Conservation (phyloP, 2,888 invertebrate species). For the Eupithecia inturbata region DNA sequence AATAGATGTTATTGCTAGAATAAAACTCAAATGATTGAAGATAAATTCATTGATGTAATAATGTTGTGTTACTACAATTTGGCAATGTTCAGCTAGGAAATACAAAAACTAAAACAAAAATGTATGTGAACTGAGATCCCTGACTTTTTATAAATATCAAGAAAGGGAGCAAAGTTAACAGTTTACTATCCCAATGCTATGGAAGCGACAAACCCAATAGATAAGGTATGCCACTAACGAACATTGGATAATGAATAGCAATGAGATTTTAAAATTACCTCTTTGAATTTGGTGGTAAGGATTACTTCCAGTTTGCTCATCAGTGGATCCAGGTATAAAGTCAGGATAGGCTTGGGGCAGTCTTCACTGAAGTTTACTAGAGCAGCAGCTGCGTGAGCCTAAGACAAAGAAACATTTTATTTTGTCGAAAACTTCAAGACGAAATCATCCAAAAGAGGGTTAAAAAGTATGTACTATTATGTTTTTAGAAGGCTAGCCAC, state of each 20-base stretch:
- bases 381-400: conserved; percentile 94
- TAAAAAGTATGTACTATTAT: no score
- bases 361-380: conserved; percentile 99
- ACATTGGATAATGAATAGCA: conserved; percentile 65
- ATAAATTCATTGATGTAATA: not conserved
- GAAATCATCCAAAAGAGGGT: not conserved
- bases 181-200: conserved; percentile 79
- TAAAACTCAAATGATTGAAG: not conserved
- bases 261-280: conserved; percentile 76
- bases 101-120: not conserved
- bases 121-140: conserved; percentile 81
- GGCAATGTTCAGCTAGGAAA: not conserved
- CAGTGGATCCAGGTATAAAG: conserved; percentile 94
- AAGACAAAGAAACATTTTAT: conserved; percentile 16
- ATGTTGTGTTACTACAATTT: not conserved
- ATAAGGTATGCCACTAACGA: conserved; percentile 75
- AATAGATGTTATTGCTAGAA: not conserved
- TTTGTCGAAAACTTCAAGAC: not conserved
- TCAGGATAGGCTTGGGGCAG: conserved; percentile 97
- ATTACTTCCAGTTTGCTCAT: conserved; percentile 96
- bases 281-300: conserved; percentile 96
- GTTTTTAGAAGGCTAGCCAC: not conserved
- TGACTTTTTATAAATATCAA: conserved; percentile 64
- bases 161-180: conserved; percentile 77
- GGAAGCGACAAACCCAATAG: conserved; percentile 71